A percentile compares a stretch with the other conserved stretches of the same genome.
Conservation (phyloP, 2,797 vertebrate species). For the Myotis pilosus region DNA sequence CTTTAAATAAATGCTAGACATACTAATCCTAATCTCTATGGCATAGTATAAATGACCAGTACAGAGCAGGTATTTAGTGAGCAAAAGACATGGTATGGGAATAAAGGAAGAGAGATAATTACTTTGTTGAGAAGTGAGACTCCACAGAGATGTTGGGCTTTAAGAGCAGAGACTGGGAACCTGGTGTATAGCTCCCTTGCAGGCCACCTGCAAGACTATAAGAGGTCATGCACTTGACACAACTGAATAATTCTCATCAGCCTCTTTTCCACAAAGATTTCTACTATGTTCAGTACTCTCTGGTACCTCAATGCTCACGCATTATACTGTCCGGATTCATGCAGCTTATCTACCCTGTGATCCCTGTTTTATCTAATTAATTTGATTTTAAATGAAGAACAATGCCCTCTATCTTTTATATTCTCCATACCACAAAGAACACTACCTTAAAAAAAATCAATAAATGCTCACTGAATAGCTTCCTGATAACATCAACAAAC, state of each 20-base stretch:
- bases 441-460: background rate
- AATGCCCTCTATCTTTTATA: background rate
- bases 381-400: background rate
- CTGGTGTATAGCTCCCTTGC: background rate
- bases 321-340: background rate
- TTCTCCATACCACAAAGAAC: background rate
- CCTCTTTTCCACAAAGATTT: background rate
- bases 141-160: background rate
- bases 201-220: background rate
- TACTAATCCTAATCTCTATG: background rate
- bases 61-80: background rate
- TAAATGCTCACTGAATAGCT: slow-evolving; percentile 12
- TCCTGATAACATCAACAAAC: slow-evolving; percentile 15
- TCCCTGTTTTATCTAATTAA: slow-evolving; percentile 9
- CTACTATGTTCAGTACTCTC: background rate
- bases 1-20: background rate
- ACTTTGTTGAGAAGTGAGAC: background rate
- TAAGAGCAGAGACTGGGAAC: background rate
- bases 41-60: background rate
- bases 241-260: background rate
- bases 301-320: background rate
- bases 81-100: background rate
- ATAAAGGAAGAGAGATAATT: background rate
- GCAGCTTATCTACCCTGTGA: background rate
- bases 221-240: background rate